Evolutionary conservation across 2,888 invertebrate species (phyloP), one percentile per base, ranked within the genome.

Genomic region (Drosophila birchii): DNA sequence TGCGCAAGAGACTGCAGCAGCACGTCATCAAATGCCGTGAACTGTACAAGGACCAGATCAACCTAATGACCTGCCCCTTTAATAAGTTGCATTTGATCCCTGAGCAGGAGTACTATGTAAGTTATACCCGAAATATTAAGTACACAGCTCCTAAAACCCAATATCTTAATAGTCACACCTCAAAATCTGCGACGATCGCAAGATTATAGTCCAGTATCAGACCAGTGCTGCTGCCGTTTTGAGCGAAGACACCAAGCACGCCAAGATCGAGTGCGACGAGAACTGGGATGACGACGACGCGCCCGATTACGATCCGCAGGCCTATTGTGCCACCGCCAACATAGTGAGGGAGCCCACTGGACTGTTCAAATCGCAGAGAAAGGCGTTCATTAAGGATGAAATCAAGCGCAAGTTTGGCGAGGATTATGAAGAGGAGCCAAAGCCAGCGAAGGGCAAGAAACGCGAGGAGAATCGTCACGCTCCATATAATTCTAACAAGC

Each of bases 1-100:
- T 93, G 9, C 93, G 93, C 12, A 93, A 93, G 43, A 87, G 94
- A 0, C 92, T 95, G 86, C 94, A 94, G 43, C 90, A 93, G 0
- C 95, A 95, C 67, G 79, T 95, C 0, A 91, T 94, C 9, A 95
- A 94, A 79, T 95, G 95, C 62, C 86, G 94, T 0, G 88, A 68
- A 6, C 92, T 93, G n/a, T 93, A 93, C 55, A 90, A 94, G 74
- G 93, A 92, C 0, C 92, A 93, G 16, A 86, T 91, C 0, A 92
- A 93, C 23, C 69, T 92, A 0, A 82, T 89, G 4, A 92, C 93
- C 5, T 95, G 95, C 67, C 94, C 94, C 0, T 95, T 94, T 44
- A 95, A 95, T 53, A 86, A 93, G 0, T 93, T 93, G 0, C 95
- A 95, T 68, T 80, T 94, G 0, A 82, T 95, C 1, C 93, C 94